phyloP scores from a whole-genome alignment of 2,888 invertebrate genomes.

The Drosophila lacicola region DNA sequence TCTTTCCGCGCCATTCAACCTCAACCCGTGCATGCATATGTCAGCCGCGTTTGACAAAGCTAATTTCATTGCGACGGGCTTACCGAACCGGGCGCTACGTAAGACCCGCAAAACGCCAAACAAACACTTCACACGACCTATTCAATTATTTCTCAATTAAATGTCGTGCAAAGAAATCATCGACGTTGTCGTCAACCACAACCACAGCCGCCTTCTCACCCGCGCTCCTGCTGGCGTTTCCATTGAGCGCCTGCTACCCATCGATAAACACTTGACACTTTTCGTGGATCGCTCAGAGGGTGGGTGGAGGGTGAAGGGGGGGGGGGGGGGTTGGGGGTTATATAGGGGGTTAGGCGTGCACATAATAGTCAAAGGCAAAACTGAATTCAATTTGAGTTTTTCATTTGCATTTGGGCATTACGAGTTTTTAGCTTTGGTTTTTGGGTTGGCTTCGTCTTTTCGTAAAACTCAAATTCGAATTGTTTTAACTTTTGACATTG shows the following conservation, averaged over 20 bases:
- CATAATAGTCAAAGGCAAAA: constrained; percentile 60
- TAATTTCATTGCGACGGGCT: constrained; percentile 67
- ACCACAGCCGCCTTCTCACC: constrained; percentile 24
- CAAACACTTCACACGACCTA: constrained; percentile 84
- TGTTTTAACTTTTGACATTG: constrained; percentile 15
- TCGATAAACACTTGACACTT: constrained; percentile 68
- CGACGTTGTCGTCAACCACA: constrained; percentile 30
- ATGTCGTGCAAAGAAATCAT: constrained; percentile 76
- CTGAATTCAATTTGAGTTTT: constrained; percentile 65
- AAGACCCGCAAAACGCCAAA: constrained; percentile 65
- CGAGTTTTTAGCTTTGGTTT: constrained; percentile 11
- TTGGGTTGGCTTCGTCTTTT: constrained; percentile 39
- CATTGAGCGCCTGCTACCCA: constrained; percentile 23
- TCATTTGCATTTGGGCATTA: constrained; percentile 43
- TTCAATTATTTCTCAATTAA: constrained; percentile 84
- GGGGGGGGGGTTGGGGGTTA: constrained; percentile 1
- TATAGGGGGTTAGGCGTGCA: neutral
- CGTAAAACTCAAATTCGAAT: constrained; percentile 22
- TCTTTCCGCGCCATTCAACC: constrained; percentile 68
- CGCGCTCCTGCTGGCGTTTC: constrained; percentile 14
- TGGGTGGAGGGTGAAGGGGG: neutral
- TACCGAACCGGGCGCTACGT: constrained; percentile 36
- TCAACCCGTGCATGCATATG: constrained; percentile 65
- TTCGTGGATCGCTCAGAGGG: constrained; percentile 31
- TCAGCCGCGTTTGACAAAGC: constrained; percentile 75